Conservation (phyloP, 2,888 invertebrate species). For the Microctonus brassicae region DNA sequence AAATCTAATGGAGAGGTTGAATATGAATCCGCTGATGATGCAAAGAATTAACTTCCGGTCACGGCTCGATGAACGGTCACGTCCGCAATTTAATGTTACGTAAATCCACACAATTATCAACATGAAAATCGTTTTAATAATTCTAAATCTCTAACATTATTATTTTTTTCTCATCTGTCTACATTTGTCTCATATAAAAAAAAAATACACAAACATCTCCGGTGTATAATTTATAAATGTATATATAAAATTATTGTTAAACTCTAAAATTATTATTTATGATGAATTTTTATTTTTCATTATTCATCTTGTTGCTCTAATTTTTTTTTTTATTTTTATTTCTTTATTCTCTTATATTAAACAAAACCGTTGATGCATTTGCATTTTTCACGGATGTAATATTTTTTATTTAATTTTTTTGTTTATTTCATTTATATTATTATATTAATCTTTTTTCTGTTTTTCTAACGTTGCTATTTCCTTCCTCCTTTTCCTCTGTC, state of each 20-base stretch:
- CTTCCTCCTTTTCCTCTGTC: background rate
- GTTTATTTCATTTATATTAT: no score
- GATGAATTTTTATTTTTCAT: background rate
- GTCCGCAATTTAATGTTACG: slow-evolving; percentile 38
- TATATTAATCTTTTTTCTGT: no score
- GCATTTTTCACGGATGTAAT: background rate
- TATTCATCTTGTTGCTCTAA: background rate
- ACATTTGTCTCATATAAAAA: background rate
- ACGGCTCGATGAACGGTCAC: slow-evolving; percentile 54
- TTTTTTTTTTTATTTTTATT: background rate
- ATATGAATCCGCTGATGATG: no score
- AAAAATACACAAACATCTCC: background rate
- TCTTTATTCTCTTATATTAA: background rate
- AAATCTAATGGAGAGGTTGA: slow-evolving; percentile 6
- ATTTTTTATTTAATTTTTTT: background rate
- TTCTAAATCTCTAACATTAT: background rate
- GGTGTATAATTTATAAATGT: no score
- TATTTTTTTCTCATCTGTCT: no score
- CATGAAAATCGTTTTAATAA: background rate
- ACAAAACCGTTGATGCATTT: background rate
- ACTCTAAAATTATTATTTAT: no score
- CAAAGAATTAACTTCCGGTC: slow-evolving; percentile 41
- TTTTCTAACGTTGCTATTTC: no score
- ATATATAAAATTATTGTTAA: no score
- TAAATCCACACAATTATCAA: background rate